Conservation (phyloP, 2,797 vertebrate species). For the Phataginus tetradactyla region DNA sequence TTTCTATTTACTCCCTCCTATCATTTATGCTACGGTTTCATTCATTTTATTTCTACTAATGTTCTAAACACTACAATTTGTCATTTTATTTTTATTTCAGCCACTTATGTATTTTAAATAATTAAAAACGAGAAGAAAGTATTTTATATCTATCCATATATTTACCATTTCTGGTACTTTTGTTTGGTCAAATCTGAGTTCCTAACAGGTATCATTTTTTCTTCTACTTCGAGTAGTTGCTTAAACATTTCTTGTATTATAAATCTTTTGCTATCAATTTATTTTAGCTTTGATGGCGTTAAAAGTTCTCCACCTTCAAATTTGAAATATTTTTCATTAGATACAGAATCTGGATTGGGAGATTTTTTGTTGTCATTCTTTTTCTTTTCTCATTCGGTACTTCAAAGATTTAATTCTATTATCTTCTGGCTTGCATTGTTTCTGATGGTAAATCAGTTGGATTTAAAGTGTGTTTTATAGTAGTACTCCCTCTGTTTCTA, state of each 20-base stretch:
- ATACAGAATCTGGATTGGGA: neutral
- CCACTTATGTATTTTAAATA: neutral
- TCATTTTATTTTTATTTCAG: neutral
- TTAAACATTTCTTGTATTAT: neutral
- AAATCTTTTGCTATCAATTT: neutral
- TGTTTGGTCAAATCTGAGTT: neutral
- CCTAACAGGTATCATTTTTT: neutral
- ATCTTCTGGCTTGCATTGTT: neutral
- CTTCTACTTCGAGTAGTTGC: neutral
- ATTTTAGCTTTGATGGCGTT: neutral
- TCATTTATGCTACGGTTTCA: neutral
- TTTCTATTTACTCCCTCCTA: neutral
- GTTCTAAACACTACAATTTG: neutral
- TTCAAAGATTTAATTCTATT: neutral
- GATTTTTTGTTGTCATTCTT: neutral
- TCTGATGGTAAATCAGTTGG: neutral
- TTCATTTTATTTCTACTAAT: neutral
- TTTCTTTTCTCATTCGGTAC: neutral
- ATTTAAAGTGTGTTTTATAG: neutral
- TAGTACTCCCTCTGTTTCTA: neutral
- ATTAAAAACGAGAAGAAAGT: neutral
- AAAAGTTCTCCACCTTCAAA: neutral
- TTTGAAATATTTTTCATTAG: neutral
- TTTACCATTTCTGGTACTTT: neutral
- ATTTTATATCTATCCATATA: neutral